Percentiles rank a stretch among this genome's conserved stretches.
phyloP scores from a whole-genome alignment of 2,797 vertebrate genomes.

The Hafferia zeledoni region DNA sequence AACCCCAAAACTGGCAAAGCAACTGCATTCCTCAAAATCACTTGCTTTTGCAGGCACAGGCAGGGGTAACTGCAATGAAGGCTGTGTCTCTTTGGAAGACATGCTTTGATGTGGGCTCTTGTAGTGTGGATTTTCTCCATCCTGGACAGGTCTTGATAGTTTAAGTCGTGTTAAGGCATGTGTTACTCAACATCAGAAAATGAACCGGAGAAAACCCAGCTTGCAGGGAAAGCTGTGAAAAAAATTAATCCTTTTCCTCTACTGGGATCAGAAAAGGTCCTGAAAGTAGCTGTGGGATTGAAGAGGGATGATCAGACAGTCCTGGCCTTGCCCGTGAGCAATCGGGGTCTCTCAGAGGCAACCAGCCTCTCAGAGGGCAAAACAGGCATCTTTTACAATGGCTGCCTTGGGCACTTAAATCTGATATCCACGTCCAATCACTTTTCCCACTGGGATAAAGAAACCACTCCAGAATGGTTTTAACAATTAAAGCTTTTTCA shows the following conservation, averaged over 20 bases:
- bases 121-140: background rate
- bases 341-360: rapidly evolving
- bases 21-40: background rate
- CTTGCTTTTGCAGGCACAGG: background rate
- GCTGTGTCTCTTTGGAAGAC: background rate
- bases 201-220: rapidly evolving
- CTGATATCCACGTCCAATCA: background rate
- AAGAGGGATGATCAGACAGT: background rate
- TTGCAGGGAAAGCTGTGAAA: background rate
- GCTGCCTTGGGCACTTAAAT: background rate
- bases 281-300: background rate
- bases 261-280: background rate
- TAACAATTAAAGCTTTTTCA: background rate
- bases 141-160: background rate
- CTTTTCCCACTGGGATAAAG: background rate
- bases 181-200: background rate
- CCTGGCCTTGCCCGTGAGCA: background rate
- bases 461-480: background rate
- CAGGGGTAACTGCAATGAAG: background rate
- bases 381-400: background rate
- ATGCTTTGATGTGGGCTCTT: background rate
- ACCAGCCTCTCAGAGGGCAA: background rate
- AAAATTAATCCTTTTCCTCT: background rate
- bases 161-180: rapidly evolving
- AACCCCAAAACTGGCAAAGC: rapidly evolving